These are phyloP conservation scores for Dynastes hyllus DNA, from an alignment of 2,888 invertebrate species.

Conservation along the genomic window DNA sequence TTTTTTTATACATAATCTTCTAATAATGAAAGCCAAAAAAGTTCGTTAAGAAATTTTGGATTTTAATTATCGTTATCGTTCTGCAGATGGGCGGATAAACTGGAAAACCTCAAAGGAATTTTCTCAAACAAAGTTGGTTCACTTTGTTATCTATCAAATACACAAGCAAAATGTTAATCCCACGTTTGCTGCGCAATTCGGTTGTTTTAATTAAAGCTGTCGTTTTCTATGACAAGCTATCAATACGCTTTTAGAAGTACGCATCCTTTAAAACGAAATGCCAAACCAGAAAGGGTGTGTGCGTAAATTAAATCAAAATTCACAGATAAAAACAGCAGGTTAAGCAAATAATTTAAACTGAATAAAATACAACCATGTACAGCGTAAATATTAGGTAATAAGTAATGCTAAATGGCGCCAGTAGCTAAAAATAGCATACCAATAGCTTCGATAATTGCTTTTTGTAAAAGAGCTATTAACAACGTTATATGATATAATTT, in stretches of 20 bases:
- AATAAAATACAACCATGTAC: background rate
- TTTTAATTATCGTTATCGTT: background rate
- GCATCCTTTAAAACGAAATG: too few species aligned
- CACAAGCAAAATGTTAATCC: slow-evolving; percentile 12
- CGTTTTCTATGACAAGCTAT: background rate
- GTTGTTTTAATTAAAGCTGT: slow-evolving; percentile 17
- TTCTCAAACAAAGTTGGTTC: background rate
- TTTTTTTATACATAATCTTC: background rate
- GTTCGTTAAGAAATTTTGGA: background rate
- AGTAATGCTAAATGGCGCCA: too few species aligned
- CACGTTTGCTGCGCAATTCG: background rate
- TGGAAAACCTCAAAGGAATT: slow-evolving; percentile 6
- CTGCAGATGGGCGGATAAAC: background rate
- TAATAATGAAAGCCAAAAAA: background rate
- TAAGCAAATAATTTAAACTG: background rate
- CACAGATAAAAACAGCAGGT: background rate
- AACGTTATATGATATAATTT: too few species aligned
- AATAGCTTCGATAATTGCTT: too few species aligned
- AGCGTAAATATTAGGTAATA: background rate
- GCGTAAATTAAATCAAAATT: too few species aligned
- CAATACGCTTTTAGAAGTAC: background rate
- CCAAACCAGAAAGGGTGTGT: too few species aligned
- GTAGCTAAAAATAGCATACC: too few species aligned
- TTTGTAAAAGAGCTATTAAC: too few species aligned
- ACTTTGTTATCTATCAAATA: background rate